Evolutionary conservation across 2,888 invertebrate species (phyloP).

Genomic region (Acanthoscelides obtectus): DNA sequence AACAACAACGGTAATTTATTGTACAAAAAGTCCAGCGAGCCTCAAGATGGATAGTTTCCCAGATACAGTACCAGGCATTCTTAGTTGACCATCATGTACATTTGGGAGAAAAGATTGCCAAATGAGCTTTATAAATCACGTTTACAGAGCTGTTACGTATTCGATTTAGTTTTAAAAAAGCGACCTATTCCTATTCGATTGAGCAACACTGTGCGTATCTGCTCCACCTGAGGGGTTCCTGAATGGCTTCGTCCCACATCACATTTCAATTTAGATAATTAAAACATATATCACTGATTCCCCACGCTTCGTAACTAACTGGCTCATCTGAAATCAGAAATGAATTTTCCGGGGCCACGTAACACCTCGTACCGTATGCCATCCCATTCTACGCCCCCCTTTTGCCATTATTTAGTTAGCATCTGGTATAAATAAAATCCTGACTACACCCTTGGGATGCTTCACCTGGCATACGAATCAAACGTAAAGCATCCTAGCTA

Average conservation of each 20-base stretch:
- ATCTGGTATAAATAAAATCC: not conserved
- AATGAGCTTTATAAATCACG: no score
- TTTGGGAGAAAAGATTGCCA: no score
- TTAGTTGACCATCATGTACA: no score
- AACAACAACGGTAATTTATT: no score
- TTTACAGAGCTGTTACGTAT: no score
- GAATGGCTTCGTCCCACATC: not conserved
- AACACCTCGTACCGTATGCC: not conserved
- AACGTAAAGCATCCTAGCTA: not conserved
- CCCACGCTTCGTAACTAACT: not conserved
- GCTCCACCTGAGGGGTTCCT: not conserved
- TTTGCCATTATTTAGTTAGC: not conserved
- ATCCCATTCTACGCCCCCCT: not conserved
- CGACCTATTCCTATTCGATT: no score
- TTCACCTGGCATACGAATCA: not conserved
- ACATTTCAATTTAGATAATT: not conserved
- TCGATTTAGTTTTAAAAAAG: no score
- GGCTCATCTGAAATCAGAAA: not conserved
- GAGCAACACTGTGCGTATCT: no score
- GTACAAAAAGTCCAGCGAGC: no score
- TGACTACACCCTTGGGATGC: not conserved
- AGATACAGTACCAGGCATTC: no score
- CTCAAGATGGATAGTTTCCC: no score
- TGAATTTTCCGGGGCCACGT: not conserved
- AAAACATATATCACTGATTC: not conserved